Conservation (phyloP, 1,140 invertebrate species). For the Drusus annulatus region DNA sequence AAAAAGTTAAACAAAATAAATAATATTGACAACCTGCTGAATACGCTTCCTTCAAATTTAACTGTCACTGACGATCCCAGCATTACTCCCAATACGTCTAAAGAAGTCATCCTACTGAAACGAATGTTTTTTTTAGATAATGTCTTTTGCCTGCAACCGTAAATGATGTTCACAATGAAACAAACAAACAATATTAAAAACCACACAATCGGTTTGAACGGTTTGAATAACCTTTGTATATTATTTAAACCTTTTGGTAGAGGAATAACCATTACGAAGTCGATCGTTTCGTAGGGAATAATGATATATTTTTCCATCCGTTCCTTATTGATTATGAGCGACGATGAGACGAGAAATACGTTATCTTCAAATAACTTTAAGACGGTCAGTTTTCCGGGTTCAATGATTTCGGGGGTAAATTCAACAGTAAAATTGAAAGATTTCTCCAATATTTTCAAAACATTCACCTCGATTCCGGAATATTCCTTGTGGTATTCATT, state of each 20-base stretch:
- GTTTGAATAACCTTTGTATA: conserved; percentile 9
- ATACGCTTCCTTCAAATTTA: neutral
- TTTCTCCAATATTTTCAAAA: too few species aligned
- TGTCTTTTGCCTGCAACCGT: too few species aligned
- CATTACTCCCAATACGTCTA: conserved; percentile 2
- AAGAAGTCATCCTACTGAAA: neutral
- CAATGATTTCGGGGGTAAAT: too few species aligned
- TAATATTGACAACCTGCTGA: neutral
- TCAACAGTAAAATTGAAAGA: too few species aligned
- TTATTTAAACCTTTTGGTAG: neutral
- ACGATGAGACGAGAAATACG: too few species aligned
- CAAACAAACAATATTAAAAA: neutral
- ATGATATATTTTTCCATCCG: neutral
- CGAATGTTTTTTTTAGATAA: too few species aligned
- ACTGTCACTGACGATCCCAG: neutral
- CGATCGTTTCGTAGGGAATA: neutral
- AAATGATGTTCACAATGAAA: too few species aligned
- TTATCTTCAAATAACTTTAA: too few species aligned
- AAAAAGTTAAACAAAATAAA: neutral
- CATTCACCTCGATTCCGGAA: too few species aligned
- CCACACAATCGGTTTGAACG: neutral
- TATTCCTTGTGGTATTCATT: too few species aligned
- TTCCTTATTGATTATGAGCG: too few species aligned
- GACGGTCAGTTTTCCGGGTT: too few species aligned
- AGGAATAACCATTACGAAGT: neutral